Evolutionary conservation across 2,113 vertebrate species (phyloP).

Genomic region (Apteryx owenii): DNA sequence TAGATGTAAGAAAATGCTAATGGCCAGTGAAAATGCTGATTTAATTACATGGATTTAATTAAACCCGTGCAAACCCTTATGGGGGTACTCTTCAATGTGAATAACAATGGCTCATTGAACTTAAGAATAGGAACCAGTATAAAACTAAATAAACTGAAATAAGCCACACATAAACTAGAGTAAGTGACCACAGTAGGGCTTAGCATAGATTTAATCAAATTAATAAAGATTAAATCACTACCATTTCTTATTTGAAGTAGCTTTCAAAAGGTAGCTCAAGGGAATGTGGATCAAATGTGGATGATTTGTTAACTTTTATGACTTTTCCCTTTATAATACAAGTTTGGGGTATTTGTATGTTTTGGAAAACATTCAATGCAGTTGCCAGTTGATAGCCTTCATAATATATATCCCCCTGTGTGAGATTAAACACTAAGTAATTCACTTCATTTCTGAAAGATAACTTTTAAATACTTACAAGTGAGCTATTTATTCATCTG

Average conservation of each 20-base stretch:
- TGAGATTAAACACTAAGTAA: not conserved
- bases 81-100: not conserved
- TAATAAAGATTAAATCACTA: not conserved
- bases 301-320: not conserved
- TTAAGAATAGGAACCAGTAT: not conserved
- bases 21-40: not conserved
- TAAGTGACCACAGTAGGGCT: not conserved
- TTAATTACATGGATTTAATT: conserved; percentile 20
- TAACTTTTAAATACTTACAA: not conserved
- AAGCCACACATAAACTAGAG: not conserved
- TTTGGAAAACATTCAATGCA: not conserved
- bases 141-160: conserved; percentile 1
- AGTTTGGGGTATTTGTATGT: not conserved
- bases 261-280: not conserved
- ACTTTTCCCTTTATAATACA: not conserved
- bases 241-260: not conserved
- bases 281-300: not conserved
- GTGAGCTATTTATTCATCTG: not conserved
- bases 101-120: not conserved
- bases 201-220: not conserved
- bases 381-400: not conserved
- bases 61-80: not conserved
- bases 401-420: not conserved
- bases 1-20: not conserved
- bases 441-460: not conserved